These are phyloP conservation scores for Lagria hirta DNA, from an alignment of 2,888 invertebrate species.

Conservation along the genomic window DNA sequence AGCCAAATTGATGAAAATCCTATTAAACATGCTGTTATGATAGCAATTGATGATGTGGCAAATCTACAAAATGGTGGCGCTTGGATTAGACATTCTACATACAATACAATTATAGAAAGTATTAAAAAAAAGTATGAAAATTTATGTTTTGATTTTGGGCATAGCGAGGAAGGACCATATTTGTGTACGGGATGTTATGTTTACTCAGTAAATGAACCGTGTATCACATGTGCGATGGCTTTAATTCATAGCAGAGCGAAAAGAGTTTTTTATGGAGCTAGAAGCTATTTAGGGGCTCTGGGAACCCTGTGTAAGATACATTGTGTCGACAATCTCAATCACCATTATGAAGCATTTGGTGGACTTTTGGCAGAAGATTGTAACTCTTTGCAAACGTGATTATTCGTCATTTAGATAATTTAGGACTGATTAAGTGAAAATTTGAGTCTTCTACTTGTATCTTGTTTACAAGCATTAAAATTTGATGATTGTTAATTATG, in stretches of 20 bases:
- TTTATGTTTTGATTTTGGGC: constrained; percentile 52
- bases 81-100: constrained; percentile 55
- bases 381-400: constrained; percentile 17
- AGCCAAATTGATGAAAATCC: constrained; percentile 65
- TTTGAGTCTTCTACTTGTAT: too few species aligned
- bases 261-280: constrained; percentile 75
- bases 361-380: constrained; percentile 59
- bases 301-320: constrained; percentile 75
- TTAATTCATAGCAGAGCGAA: constrained; percentile 85
- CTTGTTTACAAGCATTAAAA: too few species aligned
- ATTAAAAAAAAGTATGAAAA: constrained; percentile 50
- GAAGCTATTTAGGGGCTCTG: constrained; percentile 67
- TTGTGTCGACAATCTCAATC: constrained; percentile 77
- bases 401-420: too few species aligned
- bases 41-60: constrained; percentile 84
- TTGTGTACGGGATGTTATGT: constrained; percentile 86
- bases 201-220: constrained; percentile 84
- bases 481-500: too few species aligned
- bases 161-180: constrained; percentile 66
- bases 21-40: constrained; percentile 80
- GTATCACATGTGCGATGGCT: constrained; percentile 95
- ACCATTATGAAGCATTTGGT: constrained; percentile 86
- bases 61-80: constrained; percentile 78
- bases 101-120: constrained; percentile 32
- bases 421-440: too few species aligned